Base-by-base conservation (phyloP, 1,140 invertebrate genomes). In the Euura lappo region DNA sequence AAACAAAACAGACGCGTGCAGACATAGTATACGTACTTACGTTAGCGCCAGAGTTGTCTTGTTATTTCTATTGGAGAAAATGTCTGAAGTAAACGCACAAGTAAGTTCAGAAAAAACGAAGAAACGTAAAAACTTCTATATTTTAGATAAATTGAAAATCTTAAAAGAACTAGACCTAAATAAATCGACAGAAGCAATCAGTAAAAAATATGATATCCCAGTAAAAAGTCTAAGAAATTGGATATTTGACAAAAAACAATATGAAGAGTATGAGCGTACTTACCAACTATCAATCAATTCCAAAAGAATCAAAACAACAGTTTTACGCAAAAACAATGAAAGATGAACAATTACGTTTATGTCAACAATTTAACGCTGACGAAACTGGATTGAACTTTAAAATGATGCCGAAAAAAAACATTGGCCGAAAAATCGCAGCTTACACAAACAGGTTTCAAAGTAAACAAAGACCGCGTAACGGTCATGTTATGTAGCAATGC, bases 321-420 rank as follows among this genome's bases (percentile, higher is more conserved):
- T 51, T 51, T 7, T 51, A 11, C 11, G 28, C 3, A 11, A 2
- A 13, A 4, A n/a, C 5, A 45, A 46, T 51, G 47, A 45, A 60
- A 11, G 42, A 13, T 71, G 44, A 28, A 44, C 43, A 42, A 44
- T 71, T 69, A 65, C 71, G 66, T 42, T 3, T 65, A 68, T 77
- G 72, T 70, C 70, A 85, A 64, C 76, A 87, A 45, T 87, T 84
- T 72, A 86, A 88, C 73, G 83, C 83, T 3, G 85, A 88, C 71
- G 85, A 87, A 80, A 85, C 81, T 71, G 82, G 78, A 44, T 74
- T 87, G n/a, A 80, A 76, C 79, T 87, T 79, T 81, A 82, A 81
- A 78, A 72, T 76, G 71, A 76, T 87, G 67, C 86, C 84, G 67
- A 79, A 72, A 46, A 46, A 83, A 80, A 72, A 85, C 81, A 65